These are phyloP conservation scores for Aphaenogaster floridana DNA, from an alignment of 1,140 invertebrate species.

Conservation along the genomic window DNA sequence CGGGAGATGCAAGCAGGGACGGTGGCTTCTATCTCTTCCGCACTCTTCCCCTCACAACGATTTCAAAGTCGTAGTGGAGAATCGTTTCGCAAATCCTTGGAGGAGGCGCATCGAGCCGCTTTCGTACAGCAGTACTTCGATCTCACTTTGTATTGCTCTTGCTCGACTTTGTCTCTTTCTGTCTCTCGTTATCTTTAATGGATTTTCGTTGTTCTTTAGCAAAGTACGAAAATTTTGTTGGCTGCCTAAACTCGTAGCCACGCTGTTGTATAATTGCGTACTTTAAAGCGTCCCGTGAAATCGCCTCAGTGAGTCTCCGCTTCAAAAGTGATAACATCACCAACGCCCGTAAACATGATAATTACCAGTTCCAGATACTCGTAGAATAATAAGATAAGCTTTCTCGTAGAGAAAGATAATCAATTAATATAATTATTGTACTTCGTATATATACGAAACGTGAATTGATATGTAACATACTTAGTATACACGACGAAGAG, in stretches of 20 bases:
- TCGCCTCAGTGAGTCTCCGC: background rate
- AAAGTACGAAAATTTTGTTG: conserved; percentile 73
- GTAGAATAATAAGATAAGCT: conserved; percentile 5
- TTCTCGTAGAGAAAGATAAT: background rate
- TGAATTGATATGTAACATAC: background rate
- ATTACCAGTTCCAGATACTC: conserved; percentile 3
- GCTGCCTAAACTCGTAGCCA: conserved; percentile 68
- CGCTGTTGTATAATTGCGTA: conserved; percentile 39
- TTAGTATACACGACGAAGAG: background rate
- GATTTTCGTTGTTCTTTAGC: conserved; percentile 73
- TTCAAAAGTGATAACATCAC: background rate
- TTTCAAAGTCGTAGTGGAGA: conserved; percentile 78
- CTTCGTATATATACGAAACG: background rate
- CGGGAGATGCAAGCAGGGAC: conserved; percentile 63
- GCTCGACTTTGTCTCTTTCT: conserved; percentile 72
- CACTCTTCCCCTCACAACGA: conserved; percentile 60
- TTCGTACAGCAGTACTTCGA: conserved; percentile 72
- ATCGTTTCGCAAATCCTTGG: conserved; percentile 77
- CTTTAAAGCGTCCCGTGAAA: conserved; percentile 17
- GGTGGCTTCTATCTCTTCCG: conserved; percentile 26
- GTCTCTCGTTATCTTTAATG: conserved; percentile 77
- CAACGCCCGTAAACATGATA: conserved; percentile 13
- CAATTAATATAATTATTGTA: conserved; percentile 12
- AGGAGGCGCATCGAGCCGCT: conserved; percentile 72
- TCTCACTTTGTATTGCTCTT: conserved; percentile 58